Evolutionary conservation across 2,797 vertebrate genomes (phyloP), one percentile per base, ranked within the genome.

Genomic region (Pseudochaenichthys georgianus): DNA sequence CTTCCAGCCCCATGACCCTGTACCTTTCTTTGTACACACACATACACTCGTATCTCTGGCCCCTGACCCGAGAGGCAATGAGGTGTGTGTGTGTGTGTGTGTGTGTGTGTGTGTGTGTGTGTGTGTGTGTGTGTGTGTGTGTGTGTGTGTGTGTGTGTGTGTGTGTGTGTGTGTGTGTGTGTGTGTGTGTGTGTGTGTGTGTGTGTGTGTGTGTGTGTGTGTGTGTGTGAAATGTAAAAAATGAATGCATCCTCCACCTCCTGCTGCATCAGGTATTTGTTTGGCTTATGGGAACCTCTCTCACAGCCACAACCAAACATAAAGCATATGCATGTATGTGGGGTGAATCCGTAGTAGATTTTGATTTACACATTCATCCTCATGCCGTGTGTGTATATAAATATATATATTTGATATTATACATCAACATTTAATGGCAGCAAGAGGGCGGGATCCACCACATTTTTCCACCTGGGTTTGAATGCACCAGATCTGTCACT

Each of bases 401-500:
- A 28, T 77, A n/a, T 50, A 54, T 65, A 67, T 82, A 78, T 89
- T 83, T 87, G 52, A 88, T 88, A 81, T 81, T 61, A 77, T 85
- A 89, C 81, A 91, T 94, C 86, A 92, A 92, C 90, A 93, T 92
- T 90, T 91, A 91, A 92, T 88, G 68, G 87, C 75, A 75, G 83
- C 75, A 43, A 83, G 75, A 86, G 74, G 84, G 83, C 38, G 47
- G 79, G 79, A 77, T 87, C 64, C 65, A 47, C 73, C 82, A 85
- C 77, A 81, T 86, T 90, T 90, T 87, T 87, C 74, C 88, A 78
- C 77, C 84, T 70, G 16, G 21, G 87, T 84, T 81, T 90, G 84
- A 91, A 89, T 86, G 91, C 83, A 84, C 88, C 88, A 91, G 90
- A 92, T 93, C 91, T 92, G 91, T 93, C 93, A 92, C 90, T 65